A percentile compares a stretch with the other conserved stretches of the same genome.
Conservation (phyloP, 2,888 invertebrate genomes). For the Rotaria sp. region DNA sequence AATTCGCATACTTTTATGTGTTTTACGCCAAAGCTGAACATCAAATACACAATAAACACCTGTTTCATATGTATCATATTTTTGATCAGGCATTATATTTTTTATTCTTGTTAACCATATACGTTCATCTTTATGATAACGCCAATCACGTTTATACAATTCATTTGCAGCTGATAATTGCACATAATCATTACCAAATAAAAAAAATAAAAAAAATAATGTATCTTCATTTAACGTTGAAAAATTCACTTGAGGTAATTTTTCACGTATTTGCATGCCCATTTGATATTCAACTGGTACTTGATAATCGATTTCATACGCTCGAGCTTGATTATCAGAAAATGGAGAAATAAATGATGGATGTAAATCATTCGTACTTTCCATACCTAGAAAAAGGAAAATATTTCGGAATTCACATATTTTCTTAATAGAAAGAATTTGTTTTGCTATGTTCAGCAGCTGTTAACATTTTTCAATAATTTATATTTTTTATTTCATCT, state of each 20-base stretch:
- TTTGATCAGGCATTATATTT: slow-evolving; percentile 84
- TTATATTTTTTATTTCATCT: too few species aligned
- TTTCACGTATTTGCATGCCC: slow-evolving; percentile 77
- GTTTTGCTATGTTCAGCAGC: too few species aligned
- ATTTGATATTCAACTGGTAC: slow-evolving; percentile 97
- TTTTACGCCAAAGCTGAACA: slow-evolving; percentile 96
- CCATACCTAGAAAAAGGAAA: not conserved
- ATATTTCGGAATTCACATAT: slow-evolving; percentile 46
- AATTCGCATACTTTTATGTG: slow-evolving; percentile 94
- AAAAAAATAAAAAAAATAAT: slow-evolving; percentile 38
- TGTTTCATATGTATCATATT: slow-evolving; percentile 88
- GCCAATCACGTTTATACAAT: slow-evolving; percentile 75
- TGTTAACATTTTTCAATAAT: too few species aligned
- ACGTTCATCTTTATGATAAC: slow-evolving; percentile 96
- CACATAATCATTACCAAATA: slow-evolving; percentile 34
- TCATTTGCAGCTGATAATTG: slow-evolving; percentile 38
- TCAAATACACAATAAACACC: slow-evolving; percentile 99
- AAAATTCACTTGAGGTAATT: slow-evolving; percentile 78
- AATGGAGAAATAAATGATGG: slow-evolving; percentile 97
- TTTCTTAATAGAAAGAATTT: too few species aligned
- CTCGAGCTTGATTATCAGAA: slow-evolving; percentile 91
- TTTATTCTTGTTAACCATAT: slow-evolving; percentile 97
- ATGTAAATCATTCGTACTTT: slow-evolving; percentile 65
- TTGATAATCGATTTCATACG: slow-evolving; percentile 68
- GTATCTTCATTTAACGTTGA: slow-evolving; percentile 91